A percentile compares a stretch with the other conserved stretches of the same genome.
Conservation (phyloP, 2,888 invertebrate species). For the Mythimna lalbum region DNA sequence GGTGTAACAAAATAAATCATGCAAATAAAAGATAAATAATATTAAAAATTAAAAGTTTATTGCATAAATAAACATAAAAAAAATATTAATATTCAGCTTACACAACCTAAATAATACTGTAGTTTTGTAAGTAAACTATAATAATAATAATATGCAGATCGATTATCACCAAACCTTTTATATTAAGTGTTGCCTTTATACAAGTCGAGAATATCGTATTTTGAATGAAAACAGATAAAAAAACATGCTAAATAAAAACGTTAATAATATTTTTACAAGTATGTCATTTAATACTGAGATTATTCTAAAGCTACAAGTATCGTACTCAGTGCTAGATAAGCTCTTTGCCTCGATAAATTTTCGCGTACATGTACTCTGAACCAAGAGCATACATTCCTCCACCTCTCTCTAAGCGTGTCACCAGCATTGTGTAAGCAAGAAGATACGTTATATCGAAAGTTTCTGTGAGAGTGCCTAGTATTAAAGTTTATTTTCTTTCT, state of each 20-base stretch:
- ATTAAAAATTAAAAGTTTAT: slow-evolving; percentile 67
- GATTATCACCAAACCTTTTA: slow-evolving; percentile 31
- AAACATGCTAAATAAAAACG: slow-evolving; percentile 49
- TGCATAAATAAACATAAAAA: slow-evolving; percentile 66
- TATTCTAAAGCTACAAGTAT: slow-evolving; percentile 85
- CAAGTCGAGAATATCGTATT: slow-evolving; percentile 25
- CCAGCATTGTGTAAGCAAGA: slow-evolving; percentile 72
- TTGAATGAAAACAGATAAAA: slow-evolving; percentile 45
- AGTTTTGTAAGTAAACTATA: slow-evolving; percentile 25
- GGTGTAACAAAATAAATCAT: slow-evolving; percentile 54
- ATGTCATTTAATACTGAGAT: slow-evolving; percentile 42
- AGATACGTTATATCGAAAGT: slow-evolving; percentile 67
- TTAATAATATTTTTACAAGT: slow-evolving; percentile 40
- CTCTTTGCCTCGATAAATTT: slow-evolving; percentile 78
- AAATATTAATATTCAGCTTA: slow-evolving; percentile 53
- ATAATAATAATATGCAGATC: slow-evolving; percentile 38
- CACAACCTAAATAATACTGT: slow-evolving; percentile 53
- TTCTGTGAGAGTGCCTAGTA: slow-evolving; percentile 65
- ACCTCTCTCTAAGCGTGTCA: slow-evolving; percentile 67
- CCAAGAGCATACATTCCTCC: slow-evolving; percentile 74
- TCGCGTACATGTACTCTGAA: slow-evolving; percentile 73
- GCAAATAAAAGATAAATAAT: slow-evolving; percentile 69
- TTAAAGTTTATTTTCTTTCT: slow-evolving; percentile 45
- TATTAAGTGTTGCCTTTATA: slow-evolving; percentile 14
- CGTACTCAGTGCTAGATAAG: slow-evolving; percentile 83